Evolutionary conservation across 2,113 vertebrate genomes (phyloP), one percentile per base, ranked within the genome.

Genomic region (Prunella himalayana): DNA sequence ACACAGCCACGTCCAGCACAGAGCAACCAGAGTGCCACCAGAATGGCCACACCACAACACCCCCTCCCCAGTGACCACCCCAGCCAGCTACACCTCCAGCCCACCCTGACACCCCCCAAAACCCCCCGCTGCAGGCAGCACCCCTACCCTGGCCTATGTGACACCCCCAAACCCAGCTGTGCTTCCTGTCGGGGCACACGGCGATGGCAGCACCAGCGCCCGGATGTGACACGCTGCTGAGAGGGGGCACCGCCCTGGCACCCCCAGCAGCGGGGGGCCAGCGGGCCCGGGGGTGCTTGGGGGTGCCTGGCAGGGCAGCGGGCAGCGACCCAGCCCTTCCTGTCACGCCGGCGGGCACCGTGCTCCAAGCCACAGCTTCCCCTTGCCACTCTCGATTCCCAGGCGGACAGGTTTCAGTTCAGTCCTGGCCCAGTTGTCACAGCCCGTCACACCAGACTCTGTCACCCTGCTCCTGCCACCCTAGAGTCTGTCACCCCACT

Each of bases 361-460:
- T 35, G 93, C 97, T 96, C 95, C 96, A 15, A 33, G 59, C 98
- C 98, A 4, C 98, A 98, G 97, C 97, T 98, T 98, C 98, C 97
- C 95, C 96, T 98, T 59, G 54, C 88, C 24, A 61, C 95, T 98
- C 97, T 98, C 97, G 28, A 97, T 97, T 98, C 98, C 96, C 44
- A 82, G 97, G 86, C 27, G 0, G 25, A 71, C 42, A 82, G 95
- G 96, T 98, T 98, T 98, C 97, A 21, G 86, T 95, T 94, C 95
- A 95, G 89, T 7, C 59, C 63, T 2, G 13, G 68, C 39, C 16
- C 15, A 1, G 6, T 7, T 41, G 86, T 24, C 47, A 39, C 10
- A 14, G n/a, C 12, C 47, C 25, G 33, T 13, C 80, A 65, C 35
- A 31, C n/a, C 31, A 20, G 15, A 39, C 23, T 13, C 42, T 13